A percentile compares a stretch with the other conserved stretches of the same genome.
These are phyloP conservation scores for Vidua macroura DNA, from an alignment of 2,113 vertebrate species.

Conservation along the genomic window DNA sequence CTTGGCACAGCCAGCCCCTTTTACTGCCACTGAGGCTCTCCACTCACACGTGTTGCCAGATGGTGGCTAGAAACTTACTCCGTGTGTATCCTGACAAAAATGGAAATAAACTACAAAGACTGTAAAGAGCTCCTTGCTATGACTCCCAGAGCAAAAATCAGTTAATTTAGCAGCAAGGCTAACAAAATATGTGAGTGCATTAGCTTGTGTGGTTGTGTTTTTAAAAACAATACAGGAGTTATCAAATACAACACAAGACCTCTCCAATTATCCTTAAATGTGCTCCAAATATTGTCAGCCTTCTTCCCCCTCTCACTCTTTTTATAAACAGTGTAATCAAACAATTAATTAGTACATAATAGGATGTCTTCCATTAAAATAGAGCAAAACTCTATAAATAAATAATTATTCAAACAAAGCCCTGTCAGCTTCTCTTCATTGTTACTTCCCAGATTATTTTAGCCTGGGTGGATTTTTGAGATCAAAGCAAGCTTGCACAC, in stretches of 20 bases:
- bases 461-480: neutral
- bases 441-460: neutral
- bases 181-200: accelerated
- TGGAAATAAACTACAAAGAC: neutral
- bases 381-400: neutral
- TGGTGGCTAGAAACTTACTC: neutral
- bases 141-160: neutral
- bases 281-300: neutral
- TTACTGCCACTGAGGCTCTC: neutral
- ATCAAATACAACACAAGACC: neutral
- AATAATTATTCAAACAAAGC: neutral
- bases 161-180: neutral
- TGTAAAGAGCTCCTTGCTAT: neutral
- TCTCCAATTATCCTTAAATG: neutral
- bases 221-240: neutral
- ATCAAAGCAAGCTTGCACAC: neutral
- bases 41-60: neutral
- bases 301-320: neutral
- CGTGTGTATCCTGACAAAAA: neutral
- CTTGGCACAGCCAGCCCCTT: neutral
- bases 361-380: neutral
- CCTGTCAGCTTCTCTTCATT: neutral
- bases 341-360: neutral
- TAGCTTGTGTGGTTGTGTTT: neutral
- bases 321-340: neutral